Percentiles rank a stretch among this genome's conserved stretches.
These are phyloP conservation scores for Cyprinodon tularosa DNA, from an alignment of 2,113 vertebrate species.

Conservation along the genomic window DNA sequence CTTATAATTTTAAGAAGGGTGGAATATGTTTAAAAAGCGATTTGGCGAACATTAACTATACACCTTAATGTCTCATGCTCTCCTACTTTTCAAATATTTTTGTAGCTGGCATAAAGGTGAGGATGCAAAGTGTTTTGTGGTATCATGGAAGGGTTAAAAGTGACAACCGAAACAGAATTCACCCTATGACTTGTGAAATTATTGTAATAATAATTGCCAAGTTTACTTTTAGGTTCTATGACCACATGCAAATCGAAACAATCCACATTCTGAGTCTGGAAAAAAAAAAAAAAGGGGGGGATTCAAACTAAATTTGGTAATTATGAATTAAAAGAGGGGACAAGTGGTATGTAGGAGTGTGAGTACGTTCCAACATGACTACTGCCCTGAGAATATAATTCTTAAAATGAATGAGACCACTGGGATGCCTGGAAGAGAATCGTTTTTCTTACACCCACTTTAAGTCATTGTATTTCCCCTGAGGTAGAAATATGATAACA, in stretches of 20 bases:
- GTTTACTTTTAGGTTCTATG: background rate
- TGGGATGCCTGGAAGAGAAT: conserved; percentile 11
- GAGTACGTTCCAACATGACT: conserved; percentile 3
- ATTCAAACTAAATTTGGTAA: background rate
- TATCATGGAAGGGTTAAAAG: no score
- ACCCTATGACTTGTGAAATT: no score
- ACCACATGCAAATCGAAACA: background rate
- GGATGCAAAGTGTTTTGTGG: no score
- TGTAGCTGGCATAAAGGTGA: no score
- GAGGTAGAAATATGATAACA: conserved; percentile 32
- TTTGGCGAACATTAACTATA: no score
- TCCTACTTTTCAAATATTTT: no score
- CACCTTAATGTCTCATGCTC: no score
- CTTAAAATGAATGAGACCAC: conserved; percentile 32
- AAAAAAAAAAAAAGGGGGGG: conserved; percentile 4
- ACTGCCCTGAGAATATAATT: conserved; percentile 25
- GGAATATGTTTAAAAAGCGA: no score
- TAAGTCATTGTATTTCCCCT: conserved; percentile 33
- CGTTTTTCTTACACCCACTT: conserved; percentile 37
- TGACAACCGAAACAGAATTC: no score
- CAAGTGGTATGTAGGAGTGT: conserved; percentile 1
- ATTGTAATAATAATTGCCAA: no score
- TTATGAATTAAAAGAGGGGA: background rate
- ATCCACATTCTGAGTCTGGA: background rate
- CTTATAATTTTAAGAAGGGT: no score